Percentiles rank a stretch among this genome's conserved stretches.
Conservation (phyloP, 2,797 vertebrate genomes). For the Phrynocephalus vlangalii region DNA sequence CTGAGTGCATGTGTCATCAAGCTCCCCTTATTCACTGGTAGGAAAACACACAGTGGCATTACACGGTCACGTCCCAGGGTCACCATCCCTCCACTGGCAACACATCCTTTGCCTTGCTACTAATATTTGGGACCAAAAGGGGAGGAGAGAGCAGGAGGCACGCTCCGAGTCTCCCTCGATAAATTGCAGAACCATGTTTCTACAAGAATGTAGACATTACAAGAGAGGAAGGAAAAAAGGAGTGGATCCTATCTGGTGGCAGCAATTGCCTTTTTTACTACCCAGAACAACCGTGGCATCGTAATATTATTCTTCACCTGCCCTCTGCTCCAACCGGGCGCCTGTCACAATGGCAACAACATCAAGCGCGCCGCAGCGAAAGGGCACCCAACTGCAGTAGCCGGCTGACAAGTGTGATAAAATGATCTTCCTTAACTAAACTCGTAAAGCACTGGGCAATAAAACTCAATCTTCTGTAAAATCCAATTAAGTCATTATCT, state of each 20-base stretch:
- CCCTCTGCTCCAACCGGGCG: constrained; percentile 20
- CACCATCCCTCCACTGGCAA: neutral
- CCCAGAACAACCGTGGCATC: neutral
- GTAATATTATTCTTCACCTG: neutral
- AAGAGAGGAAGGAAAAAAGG: neutral
- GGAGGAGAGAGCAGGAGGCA: neutral
- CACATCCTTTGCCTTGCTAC: neutral
- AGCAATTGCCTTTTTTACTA: neutral
- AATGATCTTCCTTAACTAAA: constrained; percentile 99
- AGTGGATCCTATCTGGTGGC: neutral
- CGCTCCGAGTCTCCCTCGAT: neutral
- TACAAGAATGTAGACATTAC: neutral
- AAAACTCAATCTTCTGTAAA: constrained; percentile 99
- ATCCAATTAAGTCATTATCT: constrained; percentile 99
- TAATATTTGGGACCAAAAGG: too few species aligned
- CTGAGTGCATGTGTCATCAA: too few species aligned
- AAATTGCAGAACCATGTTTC: neutral
- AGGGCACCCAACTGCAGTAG: constrained; percentile 80
- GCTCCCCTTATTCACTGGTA: neutral
- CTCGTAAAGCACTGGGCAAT: constrained; percentile 98
- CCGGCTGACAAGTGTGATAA: constrained; percentile 95
- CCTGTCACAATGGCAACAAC: constrained; percentile 58
- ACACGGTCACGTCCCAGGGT: neutral
- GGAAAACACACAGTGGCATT: neutral
- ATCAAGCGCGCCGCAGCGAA: constrained; percentile 61